Evolutionary conservation across 2,888 invertebrate species (phyloP), one percentile per base, ranked within the genome.

Genomic region (Neelides folsomi): DNA sequence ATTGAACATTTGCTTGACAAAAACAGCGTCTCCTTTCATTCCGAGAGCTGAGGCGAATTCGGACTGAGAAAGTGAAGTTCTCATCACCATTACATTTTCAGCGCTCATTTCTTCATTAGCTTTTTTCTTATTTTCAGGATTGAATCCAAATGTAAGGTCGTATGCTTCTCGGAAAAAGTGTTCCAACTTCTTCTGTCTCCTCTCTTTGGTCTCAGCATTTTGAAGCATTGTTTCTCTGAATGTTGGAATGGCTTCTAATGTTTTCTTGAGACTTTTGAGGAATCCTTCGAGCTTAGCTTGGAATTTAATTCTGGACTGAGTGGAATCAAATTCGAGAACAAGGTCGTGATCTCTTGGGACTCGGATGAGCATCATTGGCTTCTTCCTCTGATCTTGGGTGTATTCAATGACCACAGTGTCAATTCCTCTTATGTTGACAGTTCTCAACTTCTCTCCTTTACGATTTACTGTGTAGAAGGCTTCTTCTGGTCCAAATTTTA

Each of bases 1-100:
- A 66, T 93, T 92, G 69, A 95, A 95, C 94, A 95, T 94, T 72
- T 92, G 88, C 66, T 87, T 82, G 0, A 95, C 93, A 68, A 95
- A 95, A 49, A 94, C 83, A 18, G 92, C 93, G 66, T 92, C 88
- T 0, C 87, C 76, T 68, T 86, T 86, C 95, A 95, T 95, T 38
- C 94, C 95, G 4, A 95, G 73, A 0, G 94, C 94, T 49, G 86
- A 87, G 0, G 94, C 94, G 67, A 95, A 93, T 71, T 95, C 94
- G 46, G 84, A 78, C 67, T 87, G 88, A 0, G 90, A 89, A 53
- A 93, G 70, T 0, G 89, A 89, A 0, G 92, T 93, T 47, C 90
- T 75, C 92, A 92, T 93, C 0, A 90, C 89, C 57, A 89, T 89
- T 47, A 90, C 85, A 53, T 86, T 74, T 63, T 90, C 88, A 48